Conservation (phyloP, 2,113 vertebrate genomes). For the Nothocercus nigrocapillus region DNA sequence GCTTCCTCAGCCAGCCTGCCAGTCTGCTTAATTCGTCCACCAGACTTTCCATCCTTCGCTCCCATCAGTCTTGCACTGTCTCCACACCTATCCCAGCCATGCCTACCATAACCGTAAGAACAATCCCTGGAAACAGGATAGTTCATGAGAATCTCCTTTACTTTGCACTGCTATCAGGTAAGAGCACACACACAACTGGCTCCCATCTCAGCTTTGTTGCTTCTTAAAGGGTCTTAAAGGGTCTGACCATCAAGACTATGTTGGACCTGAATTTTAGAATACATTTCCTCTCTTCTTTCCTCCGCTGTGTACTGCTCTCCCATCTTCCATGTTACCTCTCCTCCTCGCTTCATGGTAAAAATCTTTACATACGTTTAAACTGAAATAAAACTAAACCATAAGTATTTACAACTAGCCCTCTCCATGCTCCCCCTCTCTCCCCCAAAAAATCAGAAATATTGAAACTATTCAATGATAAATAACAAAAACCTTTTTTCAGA, state of each 20-base stretch:
- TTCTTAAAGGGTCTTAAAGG: conserved; percentile 1
- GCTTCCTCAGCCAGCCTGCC: background rate
- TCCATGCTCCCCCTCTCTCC: too few species aligned
- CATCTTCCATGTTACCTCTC: background rate
- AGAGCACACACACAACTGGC: background rate
- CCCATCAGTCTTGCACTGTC: background rate
- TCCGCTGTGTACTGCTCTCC: background rate
- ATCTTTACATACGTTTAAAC: background rate
- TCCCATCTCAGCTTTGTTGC: background rate
- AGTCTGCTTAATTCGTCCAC: rapidly evolving
- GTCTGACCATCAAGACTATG: background rate
- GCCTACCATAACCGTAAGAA: background rate
- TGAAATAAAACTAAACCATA: background rate
- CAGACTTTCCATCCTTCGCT: background rate
- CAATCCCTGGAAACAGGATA: background rate
- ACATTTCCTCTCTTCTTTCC: background rate
- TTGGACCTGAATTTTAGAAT: background rate
- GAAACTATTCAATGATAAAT: background rate
- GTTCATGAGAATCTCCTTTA: background rate
- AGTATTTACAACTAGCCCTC: background rate
- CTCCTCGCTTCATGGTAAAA: background rate
- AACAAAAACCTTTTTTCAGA: background rate
- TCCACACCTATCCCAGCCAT: background rate
- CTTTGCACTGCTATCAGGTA: background rate
- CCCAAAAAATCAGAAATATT: background rate